These are phyloP conservation scores for Akabosia matsudoensis DNA, from an alignment of 1,140 invertebrate genomes.

Conservation along the genomic window DNA sequence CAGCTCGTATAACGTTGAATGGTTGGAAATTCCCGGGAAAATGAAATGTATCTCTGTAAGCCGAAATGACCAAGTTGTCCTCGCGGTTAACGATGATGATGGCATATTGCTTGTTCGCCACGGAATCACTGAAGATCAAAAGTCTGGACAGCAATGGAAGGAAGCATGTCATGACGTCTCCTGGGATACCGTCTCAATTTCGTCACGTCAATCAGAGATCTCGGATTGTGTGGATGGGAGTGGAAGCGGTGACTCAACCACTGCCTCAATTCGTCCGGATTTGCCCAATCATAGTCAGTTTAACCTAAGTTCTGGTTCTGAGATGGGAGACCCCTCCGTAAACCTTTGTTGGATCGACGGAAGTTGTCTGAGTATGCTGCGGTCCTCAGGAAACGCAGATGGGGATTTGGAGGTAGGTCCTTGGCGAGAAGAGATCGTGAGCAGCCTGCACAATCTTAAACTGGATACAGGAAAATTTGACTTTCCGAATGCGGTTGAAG, in stretches of 20 bases:
- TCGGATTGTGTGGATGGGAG: slow-evolving; percentile 2
- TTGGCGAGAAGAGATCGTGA: slow-evolving; percentile 44
- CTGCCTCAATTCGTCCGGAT: slow-evolving; percentile 37
- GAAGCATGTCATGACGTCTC: slow-evolving; percentile 28
- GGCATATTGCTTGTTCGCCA: slow-evolving; percentile 24
- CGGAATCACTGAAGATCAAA: slow-evolving; percentile 41
- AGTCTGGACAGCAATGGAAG: slow-evolving; percentile 42
- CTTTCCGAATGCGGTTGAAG: slow-evolving; percentile 42
- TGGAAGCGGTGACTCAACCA: slow-evolving; percentile 26
- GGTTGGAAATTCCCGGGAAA: slow-evolving; percentile 65
- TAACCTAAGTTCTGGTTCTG: slow-evolving; percentile 1
- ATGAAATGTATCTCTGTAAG: slow-evolving; percentile 79
- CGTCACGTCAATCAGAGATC: not conserved
- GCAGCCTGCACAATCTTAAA: slow-evolving; percentile 31
- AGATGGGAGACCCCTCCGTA: not conserved
- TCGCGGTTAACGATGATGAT: slow-evolving; percentile 39
- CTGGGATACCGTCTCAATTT: slow-evolving; percentile 36
- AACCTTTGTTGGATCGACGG: slow-evolving; percentile 44
- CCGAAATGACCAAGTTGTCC: slow-evolving; percentile 69
- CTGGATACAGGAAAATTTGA: slow-evolving; percentile 27
- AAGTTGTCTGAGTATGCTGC: slow-evolving; percentile 12
- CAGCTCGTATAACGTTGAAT: slow-evolving; percentile 63
- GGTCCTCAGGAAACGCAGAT: slow-evolving; percentile 24
- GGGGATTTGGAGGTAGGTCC: slow-evolving; percentile 43
- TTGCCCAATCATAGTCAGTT: slow-evolving; percentile 31